phyloP scores from a whole-genome alignment of 2,113 vertebrate species.

The Oceanodroma tethys region DNA sequence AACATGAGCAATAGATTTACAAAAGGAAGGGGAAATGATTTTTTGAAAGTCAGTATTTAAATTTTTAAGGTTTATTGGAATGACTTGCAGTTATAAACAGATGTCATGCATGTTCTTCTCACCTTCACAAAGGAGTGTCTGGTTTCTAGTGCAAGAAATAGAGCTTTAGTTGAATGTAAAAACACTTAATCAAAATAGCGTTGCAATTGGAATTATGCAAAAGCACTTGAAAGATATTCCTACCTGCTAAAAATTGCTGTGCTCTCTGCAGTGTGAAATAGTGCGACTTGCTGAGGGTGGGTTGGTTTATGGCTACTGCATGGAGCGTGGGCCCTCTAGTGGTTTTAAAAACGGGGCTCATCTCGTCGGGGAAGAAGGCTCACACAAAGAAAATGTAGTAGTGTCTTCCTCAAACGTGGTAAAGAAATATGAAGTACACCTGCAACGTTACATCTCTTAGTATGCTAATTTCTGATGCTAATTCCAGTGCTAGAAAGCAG shows the following conservation, averaged over 20 bases:
- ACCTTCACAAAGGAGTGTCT: background rate
- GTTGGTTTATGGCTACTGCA: background rate
- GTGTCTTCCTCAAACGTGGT: accelerated
- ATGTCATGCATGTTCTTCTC: background rate
- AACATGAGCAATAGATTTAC: background rate
- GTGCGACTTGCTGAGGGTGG: too few relatives aligned
- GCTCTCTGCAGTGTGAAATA: background rate
- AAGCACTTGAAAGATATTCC: background rate
- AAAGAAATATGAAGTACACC: accelerated
- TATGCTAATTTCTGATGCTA: accelerated
- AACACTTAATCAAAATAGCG: background rate
- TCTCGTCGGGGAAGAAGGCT: accelerated
- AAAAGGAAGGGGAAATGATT: background rate
- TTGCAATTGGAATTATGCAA: background rate
- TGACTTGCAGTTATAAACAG: background rate
- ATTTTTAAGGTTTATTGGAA: background rate
- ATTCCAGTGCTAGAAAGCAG: background rate
- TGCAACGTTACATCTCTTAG: accelerated
- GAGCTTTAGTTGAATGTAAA: background rate
- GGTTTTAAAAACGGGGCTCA: background rate
- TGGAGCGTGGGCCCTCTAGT: conserved; percentile 63
- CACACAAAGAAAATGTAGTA: background rate
- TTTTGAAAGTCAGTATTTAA: background rate
- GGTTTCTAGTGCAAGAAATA: background rate
- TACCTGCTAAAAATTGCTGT: background rate